Evolutionary conservation across 2,888 invertebrate genomes (phyloP).

Genomic region (Steromphala cineraria): DNA sequence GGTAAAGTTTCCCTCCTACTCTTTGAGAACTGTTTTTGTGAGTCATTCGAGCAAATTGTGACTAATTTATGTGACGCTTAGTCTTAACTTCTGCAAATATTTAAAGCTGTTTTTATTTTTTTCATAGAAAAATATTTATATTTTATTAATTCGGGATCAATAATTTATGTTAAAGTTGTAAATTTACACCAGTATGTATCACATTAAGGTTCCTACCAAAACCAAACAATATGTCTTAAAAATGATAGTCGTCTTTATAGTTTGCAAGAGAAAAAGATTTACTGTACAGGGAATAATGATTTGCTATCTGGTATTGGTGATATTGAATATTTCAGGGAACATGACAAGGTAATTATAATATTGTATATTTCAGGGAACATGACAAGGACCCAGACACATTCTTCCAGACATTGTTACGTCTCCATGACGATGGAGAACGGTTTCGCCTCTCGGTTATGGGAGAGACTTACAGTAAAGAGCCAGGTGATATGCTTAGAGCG

Average conservation of each 20-base stretch:
- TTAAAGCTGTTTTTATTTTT: no score
- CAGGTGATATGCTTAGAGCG: constrained; percentile 63
- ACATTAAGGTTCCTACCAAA: no score
- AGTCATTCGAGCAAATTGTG: no score
- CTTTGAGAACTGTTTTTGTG: constrained; percentile 21
- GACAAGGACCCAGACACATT: constrained; percentile 84
- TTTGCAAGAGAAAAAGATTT: constrained; percentile 1
- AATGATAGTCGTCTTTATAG: no score
- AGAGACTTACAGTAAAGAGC: constrained; percentile 80
- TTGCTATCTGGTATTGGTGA: not conserved
- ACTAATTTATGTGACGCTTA: no score
- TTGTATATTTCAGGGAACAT: constrained; percentile 79
- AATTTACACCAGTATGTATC: no score
- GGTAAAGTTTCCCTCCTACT: constrained; percentile 73
- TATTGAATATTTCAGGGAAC: constrained; percentile 1
- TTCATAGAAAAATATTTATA: no score
- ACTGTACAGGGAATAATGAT: not conserved
- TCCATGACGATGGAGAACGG: constrained; percentile 76
- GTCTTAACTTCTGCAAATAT: no score
- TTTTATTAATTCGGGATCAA: no score
- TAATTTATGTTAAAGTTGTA: no score
- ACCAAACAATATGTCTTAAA: no score
- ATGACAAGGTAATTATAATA: no score
- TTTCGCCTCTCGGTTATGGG: constrained; percentile 81
- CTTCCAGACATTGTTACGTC: constrained; percentile 77